A percentile compares a stretch with the other conserved stretches of the same genome.
Evolutionary conservation across 2,113 vertebrate genomes (phyloP).

Genomic region (Muntiacus reevesi): DNA sequence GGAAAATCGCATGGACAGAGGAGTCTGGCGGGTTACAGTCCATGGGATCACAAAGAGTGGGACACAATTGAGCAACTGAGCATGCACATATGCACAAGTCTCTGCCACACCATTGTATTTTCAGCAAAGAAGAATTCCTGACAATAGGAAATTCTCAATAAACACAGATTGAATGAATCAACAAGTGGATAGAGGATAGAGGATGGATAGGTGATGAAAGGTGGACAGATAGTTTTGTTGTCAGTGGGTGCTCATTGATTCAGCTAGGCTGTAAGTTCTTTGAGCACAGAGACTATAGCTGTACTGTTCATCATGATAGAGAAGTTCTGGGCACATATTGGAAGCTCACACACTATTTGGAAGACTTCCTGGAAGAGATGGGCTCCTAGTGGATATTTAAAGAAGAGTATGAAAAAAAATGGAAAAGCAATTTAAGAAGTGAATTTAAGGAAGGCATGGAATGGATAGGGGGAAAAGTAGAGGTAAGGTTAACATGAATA

Average conservation of each 20-base stretch:
- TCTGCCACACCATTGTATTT: neutral
- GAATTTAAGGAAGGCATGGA: neutral
- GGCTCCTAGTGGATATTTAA: neutral
- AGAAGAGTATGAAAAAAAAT: neutral
- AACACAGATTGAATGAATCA: neutral
- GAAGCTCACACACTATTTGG: neutral
- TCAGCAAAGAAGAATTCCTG: slow-evolving; percentile 11
- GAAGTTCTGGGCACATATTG: neutral
- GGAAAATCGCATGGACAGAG: neutral
- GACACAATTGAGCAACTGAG: neutral
- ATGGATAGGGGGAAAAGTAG: neutral
- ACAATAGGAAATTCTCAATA: neutral
- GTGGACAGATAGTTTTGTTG: neutral
- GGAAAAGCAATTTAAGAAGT: neutral
- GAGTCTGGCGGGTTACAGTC: neutral
- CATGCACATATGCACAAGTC: fast-evolving
- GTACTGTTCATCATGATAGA: neutral
- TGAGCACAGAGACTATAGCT: neutral
- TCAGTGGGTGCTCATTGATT: neutral
- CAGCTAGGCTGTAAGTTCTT: neutral
- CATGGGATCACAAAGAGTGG: neutral
- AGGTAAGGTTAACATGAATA: neutral
- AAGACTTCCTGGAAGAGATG: neutral
- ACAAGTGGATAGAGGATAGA: neutral
- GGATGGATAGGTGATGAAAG: neutral